A percentile compares a stretch with the other conserved stretches of the same genome.
Conservation (phyloP, 2,113 vertebrate species). For the Bungarus multicinctus region DNA sequence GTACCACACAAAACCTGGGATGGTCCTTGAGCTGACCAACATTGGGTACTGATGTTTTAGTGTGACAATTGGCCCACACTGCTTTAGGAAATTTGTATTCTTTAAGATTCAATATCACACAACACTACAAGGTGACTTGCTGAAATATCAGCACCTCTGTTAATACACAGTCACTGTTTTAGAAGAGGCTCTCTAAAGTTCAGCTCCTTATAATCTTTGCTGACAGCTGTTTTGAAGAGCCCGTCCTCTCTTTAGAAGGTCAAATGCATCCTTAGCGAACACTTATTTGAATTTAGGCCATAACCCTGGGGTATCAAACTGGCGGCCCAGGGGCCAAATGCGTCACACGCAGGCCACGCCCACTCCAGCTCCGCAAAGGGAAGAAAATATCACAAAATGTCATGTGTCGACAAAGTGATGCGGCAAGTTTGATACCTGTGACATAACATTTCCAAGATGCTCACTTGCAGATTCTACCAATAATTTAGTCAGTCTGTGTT, state of each 20-base stretch:
- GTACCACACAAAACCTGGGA: not conserved
- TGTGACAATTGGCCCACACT: not conserved
- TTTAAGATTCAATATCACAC: not conserved
- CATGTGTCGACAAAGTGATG: no score
- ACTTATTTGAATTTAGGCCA: accelerated
- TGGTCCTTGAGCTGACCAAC: not conserved
- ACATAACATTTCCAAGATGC: not conserved
- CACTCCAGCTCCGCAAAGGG: no score
- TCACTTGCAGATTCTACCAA: constrained; percentile 15
- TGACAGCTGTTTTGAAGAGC: constrained; percentile 14
- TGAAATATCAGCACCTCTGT: not conserved
- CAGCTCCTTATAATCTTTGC: constrained; percentile 44
- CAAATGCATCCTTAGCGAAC: constrained; percentile 1
- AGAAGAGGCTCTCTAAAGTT: not conserved
- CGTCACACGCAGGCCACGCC: no score
- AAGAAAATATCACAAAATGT: no score
- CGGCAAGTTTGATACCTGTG: no score
- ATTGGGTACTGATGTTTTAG: not conserved
- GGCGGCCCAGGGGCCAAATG: no score
- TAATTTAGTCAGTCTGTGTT: not conserved
- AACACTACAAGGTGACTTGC: constrained; percentile 29
- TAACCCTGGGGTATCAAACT: no score
- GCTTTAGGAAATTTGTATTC: not conserved
- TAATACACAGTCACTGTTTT: constrained; percentile 63
- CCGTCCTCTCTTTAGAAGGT: constrained; percentile 31